Conservation (phyloP, 1,140 invertebrate species). For the Conus betulinus region DNA sequence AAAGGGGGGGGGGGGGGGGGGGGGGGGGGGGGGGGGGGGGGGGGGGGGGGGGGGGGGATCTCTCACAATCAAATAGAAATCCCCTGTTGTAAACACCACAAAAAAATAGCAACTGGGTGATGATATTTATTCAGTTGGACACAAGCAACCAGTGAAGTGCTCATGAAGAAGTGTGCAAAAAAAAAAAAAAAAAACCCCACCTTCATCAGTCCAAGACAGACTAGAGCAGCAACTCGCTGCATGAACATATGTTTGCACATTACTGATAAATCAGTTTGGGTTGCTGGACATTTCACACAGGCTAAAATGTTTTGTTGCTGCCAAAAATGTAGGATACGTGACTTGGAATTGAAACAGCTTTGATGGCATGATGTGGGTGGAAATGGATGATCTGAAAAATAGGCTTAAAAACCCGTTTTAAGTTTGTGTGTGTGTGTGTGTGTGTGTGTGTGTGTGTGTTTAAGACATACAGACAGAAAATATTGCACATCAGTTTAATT, state of each 20-base stretch:
- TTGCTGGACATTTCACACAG: background rate
- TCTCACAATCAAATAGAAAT: too few relatives aligned
- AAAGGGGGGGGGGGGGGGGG: too few relatives aligned
- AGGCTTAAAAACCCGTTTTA: background rate
- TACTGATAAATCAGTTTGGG: background rate
- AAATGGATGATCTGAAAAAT: too few relatives aligned
- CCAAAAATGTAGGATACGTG: background rate
- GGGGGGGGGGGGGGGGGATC: too few relatives aligned
- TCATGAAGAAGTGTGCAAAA: background rate
- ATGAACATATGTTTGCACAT: background rate
- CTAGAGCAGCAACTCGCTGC: background rate
- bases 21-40: too few relatives aligned
- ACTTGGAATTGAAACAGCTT: too few relatives aligned
- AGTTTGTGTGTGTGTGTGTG: constrained; percentile 19
- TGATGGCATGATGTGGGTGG: too few relatives aligned
- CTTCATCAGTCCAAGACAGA: background rate
- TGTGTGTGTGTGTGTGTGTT: constrained; percentile 9
- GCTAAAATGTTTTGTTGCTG: background rate
- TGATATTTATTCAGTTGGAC: background rate
- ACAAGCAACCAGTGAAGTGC: background rate
- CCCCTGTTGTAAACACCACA: too few relatives aligned
- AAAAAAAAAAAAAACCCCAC: too few relatives aligned
- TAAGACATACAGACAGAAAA: background rate
- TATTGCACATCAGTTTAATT: background rate
- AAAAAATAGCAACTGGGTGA: too few relatives aligned